A percentile compares a stretch with the other conserved stretches of the same genome.
Conservation (phyloP, 1,140 invertebrate genomes). For the Drosophila sp. region DNA sequence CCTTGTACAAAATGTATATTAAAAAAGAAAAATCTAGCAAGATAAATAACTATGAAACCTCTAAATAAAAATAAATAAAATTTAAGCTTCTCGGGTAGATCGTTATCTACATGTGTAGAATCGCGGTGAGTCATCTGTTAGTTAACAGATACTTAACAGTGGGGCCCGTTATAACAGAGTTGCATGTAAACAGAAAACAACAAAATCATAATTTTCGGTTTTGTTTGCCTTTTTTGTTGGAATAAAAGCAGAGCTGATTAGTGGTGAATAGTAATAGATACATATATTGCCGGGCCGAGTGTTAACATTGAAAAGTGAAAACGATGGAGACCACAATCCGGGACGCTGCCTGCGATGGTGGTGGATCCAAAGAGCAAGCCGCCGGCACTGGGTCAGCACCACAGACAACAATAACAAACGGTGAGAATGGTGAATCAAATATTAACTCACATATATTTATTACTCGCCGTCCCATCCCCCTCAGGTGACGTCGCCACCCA, state of each 20-base stretch:
- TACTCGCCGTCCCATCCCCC: neutral
- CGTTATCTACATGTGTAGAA: neutral
- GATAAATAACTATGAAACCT: neutral
- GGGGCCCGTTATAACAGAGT: neutral
- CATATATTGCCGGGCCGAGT: neutral
- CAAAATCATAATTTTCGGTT: neutral
- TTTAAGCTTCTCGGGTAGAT: neutral
- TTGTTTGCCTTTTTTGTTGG: too few relatives aligned
- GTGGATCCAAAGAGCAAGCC: neutral
- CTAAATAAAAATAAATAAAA: neutral
- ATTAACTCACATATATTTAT: neutral
- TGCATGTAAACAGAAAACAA: slow-evolving; percentile 4
- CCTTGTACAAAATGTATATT: neutral
- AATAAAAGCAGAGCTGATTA: neutral
- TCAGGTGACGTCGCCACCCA: slow-evolving; percentile 1
- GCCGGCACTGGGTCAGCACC: neutral
- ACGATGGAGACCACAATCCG: neutral
- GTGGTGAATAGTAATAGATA: neutral
- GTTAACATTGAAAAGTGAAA: neutral
- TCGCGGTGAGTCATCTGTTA: neutral
- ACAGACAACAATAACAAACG: neutral
- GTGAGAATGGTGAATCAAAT: neutral
- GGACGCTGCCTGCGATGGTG: neutral
- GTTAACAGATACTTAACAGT: neutral
- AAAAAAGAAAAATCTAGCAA: neutral